A percentile compares a stretch with the other conserved stretches of the same genome.
Evolutionary conservation across 1,140 invertebrate species (phyloP).

Genomic region (Drosophila busckii): DNA sequence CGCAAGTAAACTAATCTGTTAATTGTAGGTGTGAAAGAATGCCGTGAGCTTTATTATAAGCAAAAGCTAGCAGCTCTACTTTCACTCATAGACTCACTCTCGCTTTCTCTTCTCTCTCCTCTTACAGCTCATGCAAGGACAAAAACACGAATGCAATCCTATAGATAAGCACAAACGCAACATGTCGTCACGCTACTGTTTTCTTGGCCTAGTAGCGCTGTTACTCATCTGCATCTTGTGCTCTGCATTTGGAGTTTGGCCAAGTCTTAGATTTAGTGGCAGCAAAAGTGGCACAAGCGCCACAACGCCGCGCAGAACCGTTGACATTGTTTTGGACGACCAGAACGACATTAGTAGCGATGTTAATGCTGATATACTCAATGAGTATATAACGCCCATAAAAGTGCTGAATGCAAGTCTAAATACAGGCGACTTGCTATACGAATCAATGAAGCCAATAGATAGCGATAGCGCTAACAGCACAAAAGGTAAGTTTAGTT

Average conservation of each 20-base stretch:
- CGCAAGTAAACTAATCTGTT: conserved; percentile 33
- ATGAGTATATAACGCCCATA: conserved; percentile 51
- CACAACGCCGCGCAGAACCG: no score
- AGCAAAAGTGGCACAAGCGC: no score
- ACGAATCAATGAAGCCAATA: conserved; percentile 75
- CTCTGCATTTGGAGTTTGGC: no score
- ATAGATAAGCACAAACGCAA: conserved; percentile 53
- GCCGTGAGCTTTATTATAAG: no score
- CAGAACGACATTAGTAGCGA: conserved; percentile 26
- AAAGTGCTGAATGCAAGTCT: conserved; percentile 69
- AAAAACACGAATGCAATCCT: conserved; percentile 69
- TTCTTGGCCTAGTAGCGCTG: conserved; percentile 19
- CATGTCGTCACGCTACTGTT: conserved; percentile 68
- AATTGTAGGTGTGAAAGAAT: conserved; percentile 61
- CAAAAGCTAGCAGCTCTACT: background rate
- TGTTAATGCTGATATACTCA: conserved; percentile 49
- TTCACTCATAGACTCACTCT: background rate
- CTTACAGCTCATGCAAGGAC: conserved; percentile 68
- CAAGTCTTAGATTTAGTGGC: no score
- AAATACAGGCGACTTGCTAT: conserved; percentile 69
- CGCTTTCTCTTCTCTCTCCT: conserved; percentile 3
- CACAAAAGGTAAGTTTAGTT: conserved; percentile 55
- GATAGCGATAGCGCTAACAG: conserved; percentile 52
- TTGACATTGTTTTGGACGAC: conserved; percentile 7
- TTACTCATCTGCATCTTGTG: conserved; percentile 11